Evolutionary conservation across 2,113 vertebrate genomes (phyloP).

Genomic region (Indri indri): DNA sequence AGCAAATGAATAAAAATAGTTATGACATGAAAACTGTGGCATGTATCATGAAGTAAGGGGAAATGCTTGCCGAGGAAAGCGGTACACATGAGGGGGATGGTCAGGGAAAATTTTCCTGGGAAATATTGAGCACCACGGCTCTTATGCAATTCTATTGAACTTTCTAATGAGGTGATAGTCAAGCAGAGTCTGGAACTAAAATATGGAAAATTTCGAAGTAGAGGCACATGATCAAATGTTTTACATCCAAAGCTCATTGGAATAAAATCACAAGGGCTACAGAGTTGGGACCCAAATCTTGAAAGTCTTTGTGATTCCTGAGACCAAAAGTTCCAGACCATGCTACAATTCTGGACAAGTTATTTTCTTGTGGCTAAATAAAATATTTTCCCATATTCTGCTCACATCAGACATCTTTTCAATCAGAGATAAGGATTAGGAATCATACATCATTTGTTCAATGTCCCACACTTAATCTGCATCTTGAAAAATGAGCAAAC

Average conservation of each 20-base stretch:
- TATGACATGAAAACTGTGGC: rapidly evolving
- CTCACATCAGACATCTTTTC: not conserved
- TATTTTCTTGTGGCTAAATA: not conserved
- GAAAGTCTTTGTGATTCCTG: not conserved
- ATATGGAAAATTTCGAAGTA: not conserved
- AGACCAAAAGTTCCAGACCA: too few relatives aligned
- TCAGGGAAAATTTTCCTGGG: not conserved
- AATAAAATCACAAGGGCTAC: not conserved
- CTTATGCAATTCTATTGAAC: not conserved
- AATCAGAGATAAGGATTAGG: not conserved
- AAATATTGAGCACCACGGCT: not conserved
- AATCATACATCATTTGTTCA: not conserved
- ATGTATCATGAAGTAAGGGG: rapidly evolving
- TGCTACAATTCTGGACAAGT: not conserved
- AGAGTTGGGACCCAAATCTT: not conserved
- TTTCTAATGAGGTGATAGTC: not conserved
- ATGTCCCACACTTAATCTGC: not conserved
- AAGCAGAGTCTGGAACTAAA: not conserved
- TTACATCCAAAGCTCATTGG: not conserved
- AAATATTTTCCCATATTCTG: not conserved
- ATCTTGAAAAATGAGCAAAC: not conserved
- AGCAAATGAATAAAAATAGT: not conserved
- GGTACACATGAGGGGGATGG: rapidly evolving
- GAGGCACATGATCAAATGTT: rapidly evolving
- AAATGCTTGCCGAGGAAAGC: rapidly evolving